Base-by-base conservation (phyloP, 2,888 invertebrate genomes). In the Lypha dubia region DNA sequence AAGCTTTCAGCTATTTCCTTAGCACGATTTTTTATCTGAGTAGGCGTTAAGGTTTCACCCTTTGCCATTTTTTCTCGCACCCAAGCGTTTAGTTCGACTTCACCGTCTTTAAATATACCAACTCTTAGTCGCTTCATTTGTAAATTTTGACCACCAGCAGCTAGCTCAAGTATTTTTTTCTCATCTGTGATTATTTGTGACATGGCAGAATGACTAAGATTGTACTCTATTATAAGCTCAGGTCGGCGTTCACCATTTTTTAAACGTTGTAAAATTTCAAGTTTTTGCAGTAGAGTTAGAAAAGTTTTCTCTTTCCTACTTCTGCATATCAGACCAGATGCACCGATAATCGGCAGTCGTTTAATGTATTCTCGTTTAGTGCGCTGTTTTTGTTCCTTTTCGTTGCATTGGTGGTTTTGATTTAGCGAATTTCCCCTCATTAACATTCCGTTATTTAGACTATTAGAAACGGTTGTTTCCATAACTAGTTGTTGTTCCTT, bases 261-360 rank as follows among this genome's bases (percentile, higher is more conserved):
- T 24, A 84, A 60, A 32, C 84, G 80, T 4, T 77, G 76, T 44
- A 84, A 35, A 11, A 84, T 80, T 74, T 84, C 80, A 24, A 80
- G 9, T 22, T 84, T 84, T 56, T 84, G 84, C 9, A 84, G n/a
- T 4, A 84, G 32, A 1, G 84, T 84, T 17, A 84, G 46, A 44
- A 80, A 84, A 0, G 80, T 84, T 63, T 81, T 84, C 53, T 77
- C 84, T 73, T 84, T 84, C 46, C 80, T 68, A 44, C 68, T 75
- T 17, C 68, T 60, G 20, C 46, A 53, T 22, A 75, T 67, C 13
- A 44, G 17, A 3, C 79, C 79, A 3, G 80, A 67, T 22, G 58
- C 82, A 56, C 68, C 75, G 15, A 65, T 51, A n/a, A 67, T 73
- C 0, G 75, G 81, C 4, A 71, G 3, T 28, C 58, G 41, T 38